Conservation (phyloP, 2,113 vertebrate species). For the Pelmatolapia mariae region DNA sequence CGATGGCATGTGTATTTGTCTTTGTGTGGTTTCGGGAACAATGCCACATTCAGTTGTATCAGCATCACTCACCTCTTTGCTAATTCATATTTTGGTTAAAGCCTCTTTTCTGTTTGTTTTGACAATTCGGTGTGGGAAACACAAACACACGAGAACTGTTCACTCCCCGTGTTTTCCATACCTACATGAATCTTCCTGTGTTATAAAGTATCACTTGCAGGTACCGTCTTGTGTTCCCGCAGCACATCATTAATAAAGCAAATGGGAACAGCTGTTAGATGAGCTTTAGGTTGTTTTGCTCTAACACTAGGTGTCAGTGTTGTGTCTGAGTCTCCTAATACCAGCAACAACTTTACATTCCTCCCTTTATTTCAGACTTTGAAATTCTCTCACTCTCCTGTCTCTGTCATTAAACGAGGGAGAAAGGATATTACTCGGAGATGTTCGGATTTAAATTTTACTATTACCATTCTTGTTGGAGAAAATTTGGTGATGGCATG, state of each 20-base stretch:
- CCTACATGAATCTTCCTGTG: slow-evolving; percentile 16
- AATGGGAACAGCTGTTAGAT: not conserved
- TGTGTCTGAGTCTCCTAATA: slow-evolving; percentile 16
- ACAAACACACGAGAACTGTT: slow-evolving; percentile 35
- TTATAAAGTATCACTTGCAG: slow-evolving; percentile 3
- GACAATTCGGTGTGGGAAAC: slow-evolving; percentile 55
- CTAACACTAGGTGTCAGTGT: slow-evolving; percentile 67
- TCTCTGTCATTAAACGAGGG: not conserved
- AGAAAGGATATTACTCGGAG: slow-evolving; percentile 4
- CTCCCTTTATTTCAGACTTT: not conserved
- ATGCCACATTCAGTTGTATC: slow-evolving; percentile 29
- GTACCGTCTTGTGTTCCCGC: slow-evolving; percentile 2
- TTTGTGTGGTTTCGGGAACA: slow-evolving; percentile 44
- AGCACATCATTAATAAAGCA: not conserved
- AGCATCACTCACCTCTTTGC: slow-evolving; percentile 41
- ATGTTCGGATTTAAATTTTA: slow-evolving; percentile 1
- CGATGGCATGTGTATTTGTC: slow-evolving; percentile 18
- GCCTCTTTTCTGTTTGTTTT: slow-evolving; percentile 47
- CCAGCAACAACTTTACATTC: not conserved
- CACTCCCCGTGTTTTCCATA: slow-evolving; percentile 37
- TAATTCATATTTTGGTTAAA: slow-evolving; percentile 64
- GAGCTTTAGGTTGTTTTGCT: not conserved
- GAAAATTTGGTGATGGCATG: not conserved
- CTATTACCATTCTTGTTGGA: slow-evolving; percentile 8
- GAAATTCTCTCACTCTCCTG: not conserved